A percentile compares a stretch with the other conserved stretches of the same genome.
Conservation (phyloP, 1,140 invertebrate species). For the Drosophila albomicans region DNA sequence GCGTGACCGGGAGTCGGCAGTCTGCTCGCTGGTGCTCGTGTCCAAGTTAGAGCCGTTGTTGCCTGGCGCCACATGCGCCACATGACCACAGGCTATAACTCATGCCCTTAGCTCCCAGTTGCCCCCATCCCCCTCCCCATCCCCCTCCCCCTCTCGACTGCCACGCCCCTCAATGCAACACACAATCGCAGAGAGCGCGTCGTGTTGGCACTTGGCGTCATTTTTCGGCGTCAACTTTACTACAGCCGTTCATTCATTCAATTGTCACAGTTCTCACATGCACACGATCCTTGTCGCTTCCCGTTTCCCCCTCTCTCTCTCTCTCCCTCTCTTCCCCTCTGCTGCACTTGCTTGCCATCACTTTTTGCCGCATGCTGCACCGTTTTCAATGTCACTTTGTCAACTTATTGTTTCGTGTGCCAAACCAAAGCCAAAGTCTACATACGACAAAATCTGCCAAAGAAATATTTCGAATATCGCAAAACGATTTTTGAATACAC, state of each 20-base stretch:
- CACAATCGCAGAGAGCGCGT: background rate
- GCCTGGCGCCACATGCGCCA: constrained; percentile 57
- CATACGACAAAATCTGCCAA: constrained; percentile 31
- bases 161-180: background rate
- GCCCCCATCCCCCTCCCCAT: background rate
- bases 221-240: constrained; percentile 65
- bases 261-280: constrained; percentile 43
- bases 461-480: background rate
- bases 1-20: constrained; percentile 20
- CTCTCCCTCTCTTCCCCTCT: background rate
- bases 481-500: background rate
- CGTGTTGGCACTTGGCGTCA: constrained; percentile 52
- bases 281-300: constrained; percentile 5
- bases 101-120: constrained; percentile 28
- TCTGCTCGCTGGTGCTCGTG: background rate
- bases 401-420: constrained; percentile 55
- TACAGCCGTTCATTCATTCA: constrained; percentile 53
- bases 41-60: constrained; percentile 14
- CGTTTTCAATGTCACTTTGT: constrained; percentile 59
- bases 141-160: background rate
- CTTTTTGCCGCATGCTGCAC: constrained; percentile 39
- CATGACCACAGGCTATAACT: constrained; percentile 63
- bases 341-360: background rate
- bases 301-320: background rate
- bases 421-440: constrained; percentile 42